Base-by-base conservation (phyloP, 2,113 vertebrate species). In the Osmerus mordax region DNA sequence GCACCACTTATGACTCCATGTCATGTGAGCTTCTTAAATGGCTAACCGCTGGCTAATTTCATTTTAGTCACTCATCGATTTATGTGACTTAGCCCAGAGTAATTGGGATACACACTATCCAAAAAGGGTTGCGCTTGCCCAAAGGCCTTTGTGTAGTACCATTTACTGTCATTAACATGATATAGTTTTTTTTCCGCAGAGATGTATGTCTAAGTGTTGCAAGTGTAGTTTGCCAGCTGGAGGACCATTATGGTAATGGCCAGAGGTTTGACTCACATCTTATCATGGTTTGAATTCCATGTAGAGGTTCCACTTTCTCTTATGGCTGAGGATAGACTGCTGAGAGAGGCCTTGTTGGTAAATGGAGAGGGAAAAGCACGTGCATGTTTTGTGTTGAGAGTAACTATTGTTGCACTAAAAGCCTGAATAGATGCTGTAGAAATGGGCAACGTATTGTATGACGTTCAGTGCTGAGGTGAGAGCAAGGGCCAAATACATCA, bases 11-110 rank as follows among this genome's bases (percentile, higher is more conserved):
- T 67, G 54, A 63, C 29, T 58, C 25, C 41, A 55, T 61, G 32
- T 62, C 52, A 53, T 77, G 65, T 71, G 69, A 69, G 71, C 77
- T 73, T 73, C 75, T 76, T 75, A 77, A 84, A 84, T 74, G 63
- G 65, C 65, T 82, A 80, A 79, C 77, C 78, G 77, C 69, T 23
- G 59, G 47, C 74, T 84, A 75, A 84, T 81, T 79, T 78, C 73
- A 80, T 73, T 75, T 76, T 72, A 71, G 77, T 72, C 73, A 67
- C 67, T 77, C 75, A 81, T 81, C 47, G 77, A 81, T 81, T 77
- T 72, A 74, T 63, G 68, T 79, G 79, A 79, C 70, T 72, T 70
- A 69, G 77, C 79, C 62, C 52, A 73, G 64, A 53, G 52, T 78
- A 78, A 80, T 80, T 80, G 79, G 9, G 41, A 47, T 47, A 47